Evolutionary conservation across 2,888 invertebrate genomes (phyloP), one percentile per base, ranked within the genome.

Genomic region (Netelia virgata): DNA sequence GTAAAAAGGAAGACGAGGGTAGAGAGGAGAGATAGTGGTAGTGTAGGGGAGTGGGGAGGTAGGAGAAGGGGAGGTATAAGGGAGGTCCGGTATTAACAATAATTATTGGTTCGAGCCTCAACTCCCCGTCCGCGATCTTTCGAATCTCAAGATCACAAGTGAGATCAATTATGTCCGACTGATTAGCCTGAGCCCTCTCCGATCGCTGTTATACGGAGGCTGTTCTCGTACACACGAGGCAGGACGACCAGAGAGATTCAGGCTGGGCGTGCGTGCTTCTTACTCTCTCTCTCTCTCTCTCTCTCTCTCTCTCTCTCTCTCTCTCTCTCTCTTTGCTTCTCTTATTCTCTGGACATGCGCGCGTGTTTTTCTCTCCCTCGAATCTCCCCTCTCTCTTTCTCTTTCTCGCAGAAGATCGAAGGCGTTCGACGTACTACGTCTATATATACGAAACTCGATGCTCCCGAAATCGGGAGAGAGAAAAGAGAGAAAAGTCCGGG

Each of bases 61-160:
- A 77, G 79, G 64, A 68, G 75, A 9, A 55, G 66, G 59, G 63
- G 83, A 72, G 66, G 87, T 85, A 83, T 70, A 88, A 86, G 87
- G 88, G 87, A 86, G 88, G 88, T 82, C 89, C 89, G 90, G 90
- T 92, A 92, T 92, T 92, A 92, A 93, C 91, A 92, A 92, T 93
- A 93, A 93, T 93, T 93, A 93, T 93, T 93, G 93, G 93, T 93
- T 93, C 92, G 92, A 92, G 91, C 92, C 92, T 91, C 91, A 90
- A 90, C 90, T 90, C 90, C 90, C 89, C 88, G 90, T 91, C 90
- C 92, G 89, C 91, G 92, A 92, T 93, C 92, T 91, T 91, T 93
- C 92, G 92, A 92, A 93, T 93, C 92, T 92, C 92, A 89, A 93
- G 92, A 93, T 93, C 92, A 92, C 92, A 92, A 92, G 93, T 92